Conservation (phyloP, 1,140 invertebrate species). For the Brachionus rotundiformis region DNA sequence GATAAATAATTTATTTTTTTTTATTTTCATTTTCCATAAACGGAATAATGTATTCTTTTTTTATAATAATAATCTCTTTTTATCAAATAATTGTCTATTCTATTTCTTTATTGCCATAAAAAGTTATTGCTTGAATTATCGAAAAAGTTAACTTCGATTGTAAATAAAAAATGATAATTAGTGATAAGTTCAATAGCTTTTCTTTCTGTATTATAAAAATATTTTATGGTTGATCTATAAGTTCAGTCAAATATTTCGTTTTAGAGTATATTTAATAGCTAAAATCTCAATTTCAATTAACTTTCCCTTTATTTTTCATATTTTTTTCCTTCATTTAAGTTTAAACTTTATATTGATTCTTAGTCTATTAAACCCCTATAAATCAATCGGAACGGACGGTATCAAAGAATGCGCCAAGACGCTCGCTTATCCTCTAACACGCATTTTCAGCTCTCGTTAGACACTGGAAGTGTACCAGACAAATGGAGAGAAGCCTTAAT, state of each 20-base stretch:
- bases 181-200: neutral
- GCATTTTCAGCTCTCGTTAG: no score
- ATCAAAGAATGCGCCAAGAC: no score
- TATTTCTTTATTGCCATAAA: conserved; percentile 60
- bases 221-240: conserved; percentile 7
- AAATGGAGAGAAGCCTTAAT: no score
- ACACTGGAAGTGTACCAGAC: no score
- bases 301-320: no score
- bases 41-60: neutral
- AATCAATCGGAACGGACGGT: no score
- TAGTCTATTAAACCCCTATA: no score
- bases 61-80: neutral
- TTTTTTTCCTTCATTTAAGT: no score
- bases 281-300: no score
- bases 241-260: neutral
- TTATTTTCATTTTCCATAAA: neutral
- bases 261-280: no score
- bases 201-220: neutral
- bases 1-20: neutral
- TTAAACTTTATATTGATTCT: no score
- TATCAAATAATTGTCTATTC: neutral
- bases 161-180: neutral
- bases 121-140: neutral
- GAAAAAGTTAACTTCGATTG: neutral
- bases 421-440: no score